phyloP scores from a whole-genome alignment of 2,113 vertebrate species.

The Phainopepla nitens region DNA sequence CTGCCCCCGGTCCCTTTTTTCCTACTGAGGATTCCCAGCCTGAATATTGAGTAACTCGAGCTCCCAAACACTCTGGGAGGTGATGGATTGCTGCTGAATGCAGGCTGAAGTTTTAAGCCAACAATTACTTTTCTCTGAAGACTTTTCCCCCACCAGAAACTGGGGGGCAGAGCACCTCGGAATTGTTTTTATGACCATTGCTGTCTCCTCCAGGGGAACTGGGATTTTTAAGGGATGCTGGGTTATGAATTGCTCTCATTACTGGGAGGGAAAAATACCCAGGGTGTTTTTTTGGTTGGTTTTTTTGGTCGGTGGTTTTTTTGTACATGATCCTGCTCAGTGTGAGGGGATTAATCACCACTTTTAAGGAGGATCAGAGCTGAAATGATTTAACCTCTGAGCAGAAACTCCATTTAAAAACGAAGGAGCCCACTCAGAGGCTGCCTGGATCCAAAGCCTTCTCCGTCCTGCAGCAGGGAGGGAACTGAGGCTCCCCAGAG shows the following conservation, averaged over 20 bases:
- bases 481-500: neutral
- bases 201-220: neutral
- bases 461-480: neutral
- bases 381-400: neutral
- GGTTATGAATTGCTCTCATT: conserved; percentile 37
- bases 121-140: conserved; percentile 31
- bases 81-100: conserved; percentile 20
- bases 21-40: neutral
- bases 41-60: neutral
- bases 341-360: conserved; percentile 3
- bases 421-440: neutral
- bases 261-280: neutral
- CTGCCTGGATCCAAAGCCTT: neutral
- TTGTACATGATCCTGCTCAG: neutral
- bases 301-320: neutral
- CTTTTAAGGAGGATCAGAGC: neutral
- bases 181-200: neutral
- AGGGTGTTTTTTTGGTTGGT: neutral
- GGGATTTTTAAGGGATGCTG: neutral
- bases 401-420: neutral
- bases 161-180: neutral
- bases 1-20: neutral
- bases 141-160: conserved; percentile 14
- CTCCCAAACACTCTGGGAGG: neutral
- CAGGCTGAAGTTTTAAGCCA: conserved; percentile 41